Conservation (phyloP, 2,797 vertebrate genomes). For the Scleropages formosus region DNA sequence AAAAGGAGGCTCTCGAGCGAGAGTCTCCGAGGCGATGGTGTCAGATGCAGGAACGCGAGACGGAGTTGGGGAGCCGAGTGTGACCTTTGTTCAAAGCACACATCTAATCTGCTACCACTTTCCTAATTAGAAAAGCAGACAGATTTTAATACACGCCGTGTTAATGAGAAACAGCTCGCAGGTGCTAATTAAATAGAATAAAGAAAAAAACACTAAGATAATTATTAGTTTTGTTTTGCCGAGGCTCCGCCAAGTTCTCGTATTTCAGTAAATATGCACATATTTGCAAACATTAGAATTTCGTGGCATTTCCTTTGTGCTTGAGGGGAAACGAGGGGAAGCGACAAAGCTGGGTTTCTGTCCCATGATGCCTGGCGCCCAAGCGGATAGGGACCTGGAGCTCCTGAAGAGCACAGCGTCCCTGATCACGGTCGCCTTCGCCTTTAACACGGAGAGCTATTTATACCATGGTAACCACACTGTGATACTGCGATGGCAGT, state of each 20-base stretch:
- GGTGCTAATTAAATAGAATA: constrained; percentile 73
- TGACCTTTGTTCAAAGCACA: constrained; percentile 79
- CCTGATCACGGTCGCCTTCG: neutral
- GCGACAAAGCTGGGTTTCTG: neutral
- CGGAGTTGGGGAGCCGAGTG: constrained; percentile 62
- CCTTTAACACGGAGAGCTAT: neutral
- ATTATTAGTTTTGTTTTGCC: constrained; percentile 63
- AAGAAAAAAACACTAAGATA: constrained; percentile 54
- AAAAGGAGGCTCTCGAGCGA: too few relatives aligned
- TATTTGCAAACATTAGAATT: constrained; percentile 16
- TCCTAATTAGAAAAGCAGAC: constrained; percentile 76
- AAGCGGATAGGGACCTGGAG: neutral
- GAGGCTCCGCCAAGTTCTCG: constrained; percentile 32
- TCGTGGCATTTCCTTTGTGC: neutral
- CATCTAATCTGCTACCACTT: constrained; percentile 80
- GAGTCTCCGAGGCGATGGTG: constrained; percentile 25
- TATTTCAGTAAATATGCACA: constrained; percentile 21
- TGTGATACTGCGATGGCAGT: too few relatives aligned
- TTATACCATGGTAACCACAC: too few relatives aligned
- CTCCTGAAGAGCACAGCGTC: neutral
- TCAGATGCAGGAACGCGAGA: constrained; percentile 58
- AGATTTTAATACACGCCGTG: constrained; percentile 70
- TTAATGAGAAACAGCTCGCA: constrained; percentile 76
- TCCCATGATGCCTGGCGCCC: neutral
- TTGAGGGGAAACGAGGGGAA: neutral